Evolutionary conservation across 2,888 invertebrate species (phyloP), one percentile per base, ranked within the genome.

Genomic region (Torymus texanus): DNA sequence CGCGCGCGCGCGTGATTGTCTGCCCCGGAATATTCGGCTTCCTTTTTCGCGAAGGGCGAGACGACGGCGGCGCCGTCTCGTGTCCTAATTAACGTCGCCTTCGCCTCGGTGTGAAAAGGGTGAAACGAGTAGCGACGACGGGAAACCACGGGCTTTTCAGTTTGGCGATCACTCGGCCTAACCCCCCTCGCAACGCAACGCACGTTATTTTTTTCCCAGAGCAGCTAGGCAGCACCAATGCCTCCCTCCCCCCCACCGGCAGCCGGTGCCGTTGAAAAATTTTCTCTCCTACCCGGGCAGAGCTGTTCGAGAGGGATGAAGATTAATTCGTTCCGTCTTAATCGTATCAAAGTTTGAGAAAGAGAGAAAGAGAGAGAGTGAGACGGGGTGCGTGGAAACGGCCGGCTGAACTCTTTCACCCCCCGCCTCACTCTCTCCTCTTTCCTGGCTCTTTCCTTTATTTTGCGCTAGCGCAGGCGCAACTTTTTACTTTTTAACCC

Each of bases 271-370:
- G 81, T 80, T 83, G 83, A 81, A 78, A 85, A 85, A 85, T 84
- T 84, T 84, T 84, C 83, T 83, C 80, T 83, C 83, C 83, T 75
- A 84, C 84, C 87, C n/a, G 51, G 41, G 51, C 84, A 84, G 85
- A 84, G 86, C 85, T 84, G 85, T 84, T 85, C 85, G 84, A 84
- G 84, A 83, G 83, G 88, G 90, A 90, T 88, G 90, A 90, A 90
- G 90, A 90, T 90, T 90, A 90, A 90, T 90, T 90, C 90, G 87
- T 89, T 89, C 87, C 88, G 88, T 90, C 89, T 89, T 90, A 90
- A 90, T 90, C 90, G 90, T 86, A 88, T 90, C 89, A 90, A 90
- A 90, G 88, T 90, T 90, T 88, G 87, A 89, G 87, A 88, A 88
- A 55, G 65, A 50, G 86, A 87, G 84, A 85, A 3, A 29, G 29